A percentile compares a stretch with the other conserved stretches of the same genome.
Conservation (phyloP, 2,888 invertebrate genomes). For the Rhyacophila evoluta region DNA sequence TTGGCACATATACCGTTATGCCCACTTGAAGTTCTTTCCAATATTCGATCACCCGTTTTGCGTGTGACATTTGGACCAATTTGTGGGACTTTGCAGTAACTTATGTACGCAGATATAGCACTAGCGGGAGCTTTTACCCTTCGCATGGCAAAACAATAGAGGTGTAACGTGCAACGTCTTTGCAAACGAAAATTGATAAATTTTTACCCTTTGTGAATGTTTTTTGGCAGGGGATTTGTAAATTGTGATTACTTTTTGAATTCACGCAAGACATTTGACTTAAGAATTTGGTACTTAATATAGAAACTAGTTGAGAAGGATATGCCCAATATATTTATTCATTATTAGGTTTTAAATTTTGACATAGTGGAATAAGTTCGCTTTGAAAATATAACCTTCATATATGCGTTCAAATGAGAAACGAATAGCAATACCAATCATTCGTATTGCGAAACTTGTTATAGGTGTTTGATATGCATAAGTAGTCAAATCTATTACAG, state of each 20-base stretch:
- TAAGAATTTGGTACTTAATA: no score
- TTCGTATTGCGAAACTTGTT: no score
- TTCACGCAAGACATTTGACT: no score
- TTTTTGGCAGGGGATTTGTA: background rate
- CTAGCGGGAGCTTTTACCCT: conserved; percentile 35
- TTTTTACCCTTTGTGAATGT: background rate
- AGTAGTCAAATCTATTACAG: no score
- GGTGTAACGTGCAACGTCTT: background rate
- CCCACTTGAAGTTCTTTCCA: conserved; percentile 26
- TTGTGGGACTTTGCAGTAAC: conserved; percentile 35
- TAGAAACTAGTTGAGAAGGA: no score
- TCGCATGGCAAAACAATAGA: background rate
- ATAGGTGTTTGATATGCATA: no score
- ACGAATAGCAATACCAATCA: no score
- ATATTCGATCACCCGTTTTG: conserved; percentile 43
- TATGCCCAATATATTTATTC: no score
- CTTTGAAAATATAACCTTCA: no score
- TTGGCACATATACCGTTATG: background rate
- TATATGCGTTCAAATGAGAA: no score
- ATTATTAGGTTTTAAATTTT: no score
- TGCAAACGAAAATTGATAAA: background rate
- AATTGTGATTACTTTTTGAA: background rate
- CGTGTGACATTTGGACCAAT: conserved; percentile 44
- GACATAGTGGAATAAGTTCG: no score
- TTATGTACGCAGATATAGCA: conserved; percentile 34